Base-by-base conservation (phyloP, 2,888 invertebrate species). In the Cosmorhoe ocellata region DNA sequence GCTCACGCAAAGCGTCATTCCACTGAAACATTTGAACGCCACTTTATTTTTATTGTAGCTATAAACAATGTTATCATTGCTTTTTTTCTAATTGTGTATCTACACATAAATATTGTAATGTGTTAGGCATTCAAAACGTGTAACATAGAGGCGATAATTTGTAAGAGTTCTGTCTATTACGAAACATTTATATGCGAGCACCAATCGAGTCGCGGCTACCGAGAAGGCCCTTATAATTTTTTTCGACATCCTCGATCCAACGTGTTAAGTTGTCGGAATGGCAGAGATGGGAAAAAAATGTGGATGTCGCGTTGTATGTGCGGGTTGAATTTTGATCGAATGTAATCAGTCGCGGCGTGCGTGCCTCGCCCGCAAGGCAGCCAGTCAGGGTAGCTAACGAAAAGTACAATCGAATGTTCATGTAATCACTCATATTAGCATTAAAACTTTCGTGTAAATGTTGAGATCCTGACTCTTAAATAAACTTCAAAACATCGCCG, bases 201-300 rank as follows among this genome's bases (percentile, higher is more conserved):
- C 41, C 52, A 59, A 59, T 64, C 61, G 51, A 65, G 61, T 42
- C 51, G 51, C 52, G 52, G 61, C 61, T 68, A 69, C 74, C 66
- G 61, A 69, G 70, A 72, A 67, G 56, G 57, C 59, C 66, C 63
- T 69, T 59, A 61, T 65, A 61, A 59, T 76, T 78, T 79, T 76
- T 76, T 76, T 66, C 45, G 67, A 78, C 76, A 77, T 81, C 77
- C 79, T 76, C 72, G 60, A 66, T 68, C 66, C 67, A 64, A 76
- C 74, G 79, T 79, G 79, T 79, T 77, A 79, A 78, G 73, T 75
- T 67, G 75, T 71, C 74, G 66, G 53, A 72, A 71, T 70, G 65
- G 63, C 58, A 71, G 69, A 74, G 72, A 71, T 70, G 68, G 69
- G 71, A 69, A 76, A 78, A 76, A 79, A 77, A 71, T 66, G 62